Conservation (phyloP, 2,888 invertebrate species). For the Desoria tigrina region DNA sequence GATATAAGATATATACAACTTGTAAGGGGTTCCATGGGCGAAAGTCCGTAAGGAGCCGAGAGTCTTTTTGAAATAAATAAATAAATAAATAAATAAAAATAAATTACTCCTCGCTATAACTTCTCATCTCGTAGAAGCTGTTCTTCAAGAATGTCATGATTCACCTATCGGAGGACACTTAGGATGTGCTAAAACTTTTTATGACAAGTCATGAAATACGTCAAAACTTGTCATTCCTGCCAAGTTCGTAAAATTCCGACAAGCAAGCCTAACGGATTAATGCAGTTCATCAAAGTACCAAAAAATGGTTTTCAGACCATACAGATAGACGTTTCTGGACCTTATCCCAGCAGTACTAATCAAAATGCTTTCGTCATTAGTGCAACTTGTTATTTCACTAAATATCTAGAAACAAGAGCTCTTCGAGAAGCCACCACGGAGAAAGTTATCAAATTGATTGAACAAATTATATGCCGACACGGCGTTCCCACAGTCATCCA, state of each 20-base stretch:
- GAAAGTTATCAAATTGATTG: neutral
- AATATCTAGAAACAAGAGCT: conserved; percentile 4
- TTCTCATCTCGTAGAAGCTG: no score
- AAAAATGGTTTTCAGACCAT: neutral
- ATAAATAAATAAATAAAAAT: no score
- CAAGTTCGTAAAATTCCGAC: neutral
- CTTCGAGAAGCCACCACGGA: neutral
- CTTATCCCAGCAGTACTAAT: neutral
- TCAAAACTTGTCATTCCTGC: conserved; percentile 4
- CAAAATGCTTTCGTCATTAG: neutral
- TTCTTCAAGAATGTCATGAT: conserved; percentile 3
- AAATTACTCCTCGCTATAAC: neutral
- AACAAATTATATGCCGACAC: neutral
- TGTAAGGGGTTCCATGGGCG: no score
- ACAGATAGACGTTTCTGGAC: conserved; percentile 5
- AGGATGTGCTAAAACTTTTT: conserved; percentile 6
- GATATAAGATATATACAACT: no score
- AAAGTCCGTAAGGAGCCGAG: no score
- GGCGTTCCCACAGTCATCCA: neutral
- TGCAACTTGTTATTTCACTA: neutral
- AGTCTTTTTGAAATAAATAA: no score
- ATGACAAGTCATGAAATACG: neutral
- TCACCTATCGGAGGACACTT: neutral
- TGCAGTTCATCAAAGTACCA: neutral
- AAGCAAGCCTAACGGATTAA: neutral